Evolutionary conservation across 2,113 vertebrate genomes (phyloP).

Genomic region (Amphilophus citrinellus): DNA sequence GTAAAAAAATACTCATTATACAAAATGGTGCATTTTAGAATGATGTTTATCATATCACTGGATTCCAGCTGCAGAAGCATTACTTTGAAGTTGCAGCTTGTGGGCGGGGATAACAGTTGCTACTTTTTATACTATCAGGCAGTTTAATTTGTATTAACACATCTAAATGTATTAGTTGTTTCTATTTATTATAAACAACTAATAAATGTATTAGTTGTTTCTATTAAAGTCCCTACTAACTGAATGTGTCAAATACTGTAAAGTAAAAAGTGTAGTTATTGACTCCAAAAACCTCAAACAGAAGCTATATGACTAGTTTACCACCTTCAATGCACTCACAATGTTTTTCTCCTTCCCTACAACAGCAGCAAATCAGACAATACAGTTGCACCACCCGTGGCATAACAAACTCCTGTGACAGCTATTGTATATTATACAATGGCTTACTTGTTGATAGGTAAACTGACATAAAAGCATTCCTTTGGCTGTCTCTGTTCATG

Average conservation of each 20-base stretch:
- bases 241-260: not conserved
- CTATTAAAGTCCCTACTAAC: not conserved
- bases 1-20: not conserved
- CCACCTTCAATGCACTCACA: not conserved
- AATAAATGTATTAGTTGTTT: not conserved
- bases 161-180: not conserved
- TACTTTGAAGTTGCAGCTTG: not conserved
- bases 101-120: not conserved
- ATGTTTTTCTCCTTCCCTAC: not conserved
- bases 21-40: not conserved
- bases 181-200: not conserved
- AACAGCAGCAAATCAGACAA: constrained; percentile 2
- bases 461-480: constrained; percentile 4
- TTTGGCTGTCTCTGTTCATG: not conserved
- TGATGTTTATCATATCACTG: not conserved
- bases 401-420: constrained; percentile 1
- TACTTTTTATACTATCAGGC: not conserved
- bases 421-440: not conserved
- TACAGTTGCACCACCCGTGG: not conserved
- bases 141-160: not conserved
- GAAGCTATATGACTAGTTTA: not conserved
- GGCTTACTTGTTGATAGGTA: constrained; percentile 6
- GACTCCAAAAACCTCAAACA: not conserved
- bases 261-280: not conserved
- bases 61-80: not conserved